These are phyloP conservation scores for Megalurothrips usitatus DNA, from an alignment of 2,888 invertebrate genomes.

Conservation along the genomic window DNA sequence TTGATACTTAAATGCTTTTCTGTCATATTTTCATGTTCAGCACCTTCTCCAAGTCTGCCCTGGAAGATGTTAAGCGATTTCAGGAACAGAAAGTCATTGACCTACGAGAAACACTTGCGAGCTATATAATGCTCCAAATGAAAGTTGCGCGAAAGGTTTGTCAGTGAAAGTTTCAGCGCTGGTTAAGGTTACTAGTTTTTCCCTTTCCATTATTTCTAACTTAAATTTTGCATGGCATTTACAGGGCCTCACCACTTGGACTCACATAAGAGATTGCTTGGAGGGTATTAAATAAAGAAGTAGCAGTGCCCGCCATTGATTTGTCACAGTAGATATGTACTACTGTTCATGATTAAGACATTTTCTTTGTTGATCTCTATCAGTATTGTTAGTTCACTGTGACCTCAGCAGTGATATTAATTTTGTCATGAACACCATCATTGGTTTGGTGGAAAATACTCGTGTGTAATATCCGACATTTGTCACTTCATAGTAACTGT, in stretches of 20 bases:
- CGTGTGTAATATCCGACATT: too few relatives aligned
- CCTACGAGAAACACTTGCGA: conserved; percentile 64
- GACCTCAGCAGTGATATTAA: neutral
- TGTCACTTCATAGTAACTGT: too few relatives aligned
- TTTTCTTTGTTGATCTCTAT: neutral
- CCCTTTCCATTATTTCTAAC: conserved; percentile 28
- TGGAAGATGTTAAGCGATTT: conserved; percentile 65
- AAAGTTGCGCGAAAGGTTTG: conserved; percentile 69
- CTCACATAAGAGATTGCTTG: conserved; percentile 67
- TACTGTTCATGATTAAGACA: neutral
- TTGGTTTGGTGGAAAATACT: too few relatives aligned
- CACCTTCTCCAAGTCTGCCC: conserved; percentile 62
- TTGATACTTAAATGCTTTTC: conserved; percentile 28
- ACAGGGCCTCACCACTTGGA: conserved; percentile 72
- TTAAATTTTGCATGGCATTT: conserved; percentile 40
- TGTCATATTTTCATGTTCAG: conserved; percentile 47
- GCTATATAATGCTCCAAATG: conserved; percentile 65
- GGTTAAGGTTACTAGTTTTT: neutral
- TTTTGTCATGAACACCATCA: too few relatives aligned
- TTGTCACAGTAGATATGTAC: neutral
- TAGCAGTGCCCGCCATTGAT: neutral
- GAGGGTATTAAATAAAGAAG: conserved; percentile 54
- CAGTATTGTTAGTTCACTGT: neutral
- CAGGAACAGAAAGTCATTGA: conserved; percentile 68
- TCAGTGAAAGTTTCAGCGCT: conserved; percentile 28